Evolutionary conservation across 2,797 vertebrate species (phyloP).

Genomic region (Lemur catta): DNA sequence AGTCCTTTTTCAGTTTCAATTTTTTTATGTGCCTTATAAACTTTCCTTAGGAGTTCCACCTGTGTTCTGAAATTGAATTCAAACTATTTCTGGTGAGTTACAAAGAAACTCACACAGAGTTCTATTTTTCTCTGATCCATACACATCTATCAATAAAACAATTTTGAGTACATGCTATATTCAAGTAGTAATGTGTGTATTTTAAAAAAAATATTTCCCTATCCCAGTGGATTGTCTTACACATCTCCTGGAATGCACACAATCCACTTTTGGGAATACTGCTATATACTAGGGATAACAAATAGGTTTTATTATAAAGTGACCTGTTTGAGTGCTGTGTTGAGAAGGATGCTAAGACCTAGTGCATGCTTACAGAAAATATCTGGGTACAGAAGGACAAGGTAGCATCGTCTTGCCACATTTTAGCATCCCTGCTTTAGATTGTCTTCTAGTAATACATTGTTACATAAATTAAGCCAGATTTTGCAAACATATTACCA

Average conservation of each 20-base stretch:
- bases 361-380: background rate
- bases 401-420: background rate
- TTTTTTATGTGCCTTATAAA: background rate
- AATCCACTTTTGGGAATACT: background rate
- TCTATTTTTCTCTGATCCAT: background rate
- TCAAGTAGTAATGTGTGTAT: background rate
- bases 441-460: background rate
- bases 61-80: background rate
- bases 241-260: background rate
- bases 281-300: background rate
- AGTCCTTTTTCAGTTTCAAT: background rate
- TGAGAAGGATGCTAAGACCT: background rate
- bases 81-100: background rate
- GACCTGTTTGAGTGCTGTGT: background rate
- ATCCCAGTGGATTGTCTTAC: background rate
- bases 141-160: background rate
- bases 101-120: background rate
- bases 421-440: background rate
- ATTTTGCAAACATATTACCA: constrained; percentile 28
- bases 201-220: background rate
- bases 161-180: background rate
- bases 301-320: background rate
- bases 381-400: background rate
- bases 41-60: background rate
- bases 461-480: background rate